Evolutionary conservation across 2,888 invertebrate species (phyloP), one percentile per base, ranked within the genome.

Genomic region (Trachelus tabidus): DNA sequence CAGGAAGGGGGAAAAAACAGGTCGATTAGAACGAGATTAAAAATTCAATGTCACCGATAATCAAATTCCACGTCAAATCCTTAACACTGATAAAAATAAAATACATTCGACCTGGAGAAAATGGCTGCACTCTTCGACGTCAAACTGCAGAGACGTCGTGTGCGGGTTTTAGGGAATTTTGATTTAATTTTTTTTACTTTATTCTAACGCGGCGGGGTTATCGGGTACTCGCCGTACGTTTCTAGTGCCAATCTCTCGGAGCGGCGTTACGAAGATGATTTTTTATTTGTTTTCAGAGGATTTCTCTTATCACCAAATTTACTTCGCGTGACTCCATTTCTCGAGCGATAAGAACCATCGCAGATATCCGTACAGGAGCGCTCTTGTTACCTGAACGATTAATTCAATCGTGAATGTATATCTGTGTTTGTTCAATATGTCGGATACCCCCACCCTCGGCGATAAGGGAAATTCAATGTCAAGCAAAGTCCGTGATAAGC

Each of bases 1-100:
- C 12, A 9, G 6, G 23, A 6, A 23, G 40, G 6, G 1, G 40
- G 6, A 4, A 23, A 23, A 23, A 23, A 23, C 40, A 40, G 6
- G 56, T 4, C 56, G 56, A 56, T 56, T 56, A 56, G 23, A 56
- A 23, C 2, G 56, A 56, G 74, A 74, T 74, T 56, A 35, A 78
- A 77, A 85, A 86, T 87, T 86, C 86, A 88, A 88, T 87, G 87
- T 88, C 87, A 87, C 83, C 80, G 87, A 86, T 87, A 87, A 87
- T 77, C 74, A 23, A 75, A 69, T 69, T 30, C 30, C 33, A 30
- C 31, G 33, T 30, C 31, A 6, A 69, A 30, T 71, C 34, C 31
- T 71, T 12, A 9, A 6, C 31, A 1, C 6, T 34, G 71, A 71
- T 71, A 71, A 71, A 3, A 12, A 71, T 3, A 2, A 35, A 11